A percentile compares a stretch with the other conserved stretches of the same genome.
phyloP scores from a whole-genome alignment of 23 tunicate species.

The Trididemnum clinides region DNA sequence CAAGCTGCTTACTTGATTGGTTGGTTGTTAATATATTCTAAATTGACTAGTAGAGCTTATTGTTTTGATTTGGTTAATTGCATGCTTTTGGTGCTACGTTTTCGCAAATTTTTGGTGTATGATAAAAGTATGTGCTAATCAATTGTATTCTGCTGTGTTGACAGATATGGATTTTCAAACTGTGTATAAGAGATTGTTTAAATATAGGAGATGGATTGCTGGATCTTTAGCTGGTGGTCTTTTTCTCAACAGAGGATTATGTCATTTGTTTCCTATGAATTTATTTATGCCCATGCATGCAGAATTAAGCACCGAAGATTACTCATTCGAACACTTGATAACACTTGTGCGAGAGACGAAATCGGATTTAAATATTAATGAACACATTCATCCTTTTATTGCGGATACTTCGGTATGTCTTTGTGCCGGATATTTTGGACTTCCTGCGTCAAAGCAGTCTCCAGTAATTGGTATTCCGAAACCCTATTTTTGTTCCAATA shows the following conservation, averaged over 20 bases:
- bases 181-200: conserved; percentile 6
- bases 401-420: conserved; percentile 20
- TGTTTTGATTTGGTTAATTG: too few species aligned
- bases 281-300: conserved; percentile 66
- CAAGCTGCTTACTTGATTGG: too few species aligned
- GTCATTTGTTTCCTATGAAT: conserved; percentile 55
- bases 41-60: too few species aligned
- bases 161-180: too few species aligned
- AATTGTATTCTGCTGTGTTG: too few species aligned
- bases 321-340: conserved; percentile 40
- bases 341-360: conserved; percentile 27
- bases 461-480: conserved; percentile 69
- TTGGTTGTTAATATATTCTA: too few species aligned
- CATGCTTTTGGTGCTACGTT: too few species aligned
- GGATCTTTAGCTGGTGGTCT: conserved; percentile 51
- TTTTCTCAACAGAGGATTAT: conserved; percentile 50
- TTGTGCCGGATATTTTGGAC: conserved; percentile 76
- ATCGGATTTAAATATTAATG: conserved; percentile 29
- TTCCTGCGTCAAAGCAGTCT: conserved; percentile 24
- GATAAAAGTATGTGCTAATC: too few species aligned
- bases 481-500: conserved; percentile 53
- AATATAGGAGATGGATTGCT: conserved; percentile 50
- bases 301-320: conserved; percentile 1
- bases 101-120: too few species aligned
- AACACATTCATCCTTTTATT: conserved; percentile 54